Conservation (phyloP, 2,888 invertebrate genomes). For the Stenodera caucasica region DNA sequence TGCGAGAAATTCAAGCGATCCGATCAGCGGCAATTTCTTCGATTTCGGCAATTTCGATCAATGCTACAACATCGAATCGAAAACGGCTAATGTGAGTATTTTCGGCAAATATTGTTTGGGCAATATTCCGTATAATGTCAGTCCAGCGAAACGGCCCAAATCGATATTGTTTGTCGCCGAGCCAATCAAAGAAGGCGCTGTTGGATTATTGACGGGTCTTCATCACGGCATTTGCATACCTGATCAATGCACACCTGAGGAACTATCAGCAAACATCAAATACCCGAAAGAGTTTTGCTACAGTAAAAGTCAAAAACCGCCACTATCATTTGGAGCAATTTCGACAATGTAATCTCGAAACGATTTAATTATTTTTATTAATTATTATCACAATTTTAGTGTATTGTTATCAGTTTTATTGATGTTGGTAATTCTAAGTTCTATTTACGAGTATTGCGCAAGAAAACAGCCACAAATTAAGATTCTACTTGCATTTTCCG, state of each 20-base stretch:
- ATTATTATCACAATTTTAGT: background rate
- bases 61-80: background rate
- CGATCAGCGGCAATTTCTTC: background rate
- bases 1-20: background rate
- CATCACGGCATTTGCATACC: background rate
- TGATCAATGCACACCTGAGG: background rate
- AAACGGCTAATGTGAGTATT: background rate
- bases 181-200: background rate
- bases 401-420: constrained; percentile 11
- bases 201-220: background rate
- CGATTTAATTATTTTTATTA: background rate
- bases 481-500: constrained; percentile 20
- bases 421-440: background rate
- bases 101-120: background rate
- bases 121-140: background rate
- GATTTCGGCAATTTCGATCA: constrained; percentile 3
- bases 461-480: background rate
- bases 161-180: background rate
- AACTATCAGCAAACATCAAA: background rate
- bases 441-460: constrained; percentile 10
- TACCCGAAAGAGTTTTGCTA: background rate
- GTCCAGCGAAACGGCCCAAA: background rate
- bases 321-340: background rate
- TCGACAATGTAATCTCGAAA: background rate
- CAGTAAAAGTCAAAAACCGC: background rate